Base-by-base conservation (phyloP, 2,797 vertebrate genomes). In the Anabas testudineus region DNA sequence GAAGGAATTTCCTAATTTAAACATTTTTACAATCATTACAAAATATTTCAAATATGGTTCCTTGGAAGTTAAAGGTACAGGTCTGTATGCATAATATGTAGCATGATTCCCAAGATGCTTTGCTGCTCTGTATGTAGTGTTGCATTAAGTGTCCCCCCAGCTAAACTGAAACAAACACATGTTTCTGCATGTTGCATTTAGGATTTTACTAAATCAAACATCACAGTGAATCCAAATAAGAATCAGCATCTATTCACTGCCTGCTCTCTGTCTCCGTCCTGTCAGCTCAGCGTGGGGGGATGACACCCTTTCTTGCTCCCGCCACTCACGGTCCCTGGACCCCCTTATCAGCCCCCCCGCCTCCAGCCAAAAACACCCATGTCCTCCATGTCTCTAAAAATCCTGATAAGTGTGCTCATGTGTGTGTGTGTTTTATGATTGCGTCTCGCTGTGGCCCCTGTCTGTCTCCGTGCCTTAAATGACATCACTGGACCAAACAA, bases 401-500 rank as follows among this genome's bases (percentile, higher is more conserved):
- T 39, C 66, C 95, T 95, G 96, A 97, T 97, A 97, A 97, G 92
- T 90, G 83, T 67, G 39, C 42, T 37, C 42, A 51, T 36, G 32
- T 71, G 49, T 59, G 49, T 59, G 42, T 24, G 66, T 52, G 32
- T 65, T 73, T 61, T 21, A 51, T 61, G 75, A 43, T 18, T 59
- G 63, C 54, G 67, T 80, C 62, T 64, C 62, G 67, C 65, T 14
- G 46, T 58, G 68, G 70, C 67, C 80, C 69, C 76, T 7, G 76
- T 74, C 69, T 82, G 76, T 87, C 69, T 88, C 68, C 48, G 9
- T 3, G 77, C 30, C 70, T 69, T 10, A 1, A 14, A 80, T 90
- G 89, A 91, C 89, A 84, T 91, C 89, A 90, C 62, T 51, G 10
- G 32, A 67, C 57, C 24, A 45, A 66, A 64, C 62, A 24, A 26